Conservation (phyloP, 2,888 invertebrate species). For the Limnephilus marmoratus region DNA sequence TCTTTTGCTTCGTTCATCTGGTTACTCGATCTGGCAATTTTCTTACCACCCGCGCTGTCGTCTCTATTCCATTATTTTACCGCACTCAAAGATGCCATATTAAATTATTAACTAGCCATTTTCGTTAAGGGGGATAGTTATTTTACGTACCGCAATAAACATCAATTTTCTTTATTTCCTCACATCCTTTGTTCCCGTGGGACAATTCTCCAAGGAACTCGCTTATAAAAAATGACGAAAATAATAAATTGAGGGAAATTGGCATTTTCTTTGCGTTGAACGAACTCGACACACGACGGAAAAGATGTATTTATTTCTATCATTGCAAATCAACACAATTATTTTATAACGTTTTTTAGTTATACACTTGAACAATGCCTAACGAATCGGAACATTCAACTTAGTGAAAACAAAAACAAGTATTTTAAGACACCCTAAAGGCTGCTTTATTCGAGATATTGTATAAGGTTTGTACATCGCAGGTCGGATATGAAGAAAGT, state of each 20-base stretch:
- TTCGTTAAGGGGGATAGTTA: neutral
- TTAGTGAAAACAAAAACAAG: too few species aligned
- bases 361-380: too few species aligned
- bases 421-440: too few species aligned
- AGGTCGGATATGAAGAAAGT: too few species aligned
- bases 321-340: too few species aligned
- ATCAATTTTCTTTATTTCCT: conserved; percentile 11
- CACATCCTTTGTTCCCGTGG: neutral
- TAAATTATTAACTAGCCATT: conserved; percentile 16
- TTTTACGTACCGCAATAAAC: conserved; percentile 9
- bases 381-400: too few species aligned
- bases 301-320: too few species aligned
- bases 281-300: neutral
- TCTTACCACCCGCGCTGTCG: neutral
- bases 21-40: neutral
- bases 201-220: neutral
- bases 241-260: neutral
- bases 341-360: too few species aligned
- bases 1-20: neutral
- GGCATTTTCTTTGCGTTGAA: neutral
- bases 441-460: too few species aligned
- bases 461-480: too few species aligned
- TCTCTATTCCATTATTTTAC: neutral
- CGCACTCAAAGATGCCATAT: neutral
- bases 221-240: neutral